Evolutionary conservation across 1,140 invertebrate genomes (phyloP), one percentile per base, ranked within the genome.

Genomic region (Tachypleus tridentatus): DNA sequence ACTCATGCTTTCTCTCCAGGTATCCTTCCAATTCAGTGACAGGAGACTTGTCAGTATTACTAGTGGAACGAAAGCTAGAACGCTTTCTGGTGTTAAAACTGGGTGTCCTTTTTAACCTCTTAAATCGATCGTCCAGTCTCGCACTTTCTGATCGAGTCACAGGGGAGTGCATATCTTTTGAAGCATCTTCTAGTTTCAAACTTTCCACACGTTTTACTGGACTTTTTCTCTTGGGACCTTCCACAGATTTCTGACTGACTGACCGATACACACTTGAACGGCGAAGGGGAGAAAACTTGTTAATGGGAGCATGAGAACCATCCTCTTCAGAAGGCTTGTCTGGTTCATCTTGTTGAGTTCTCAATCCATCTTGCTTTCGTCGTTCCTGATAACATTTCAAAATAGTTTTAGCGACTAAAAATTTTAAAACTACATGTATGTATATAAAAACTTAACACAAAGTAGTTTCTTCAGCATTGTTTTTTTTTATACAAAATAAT

Each of bases 1-100:
- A 78, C 71, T 97, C 91, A 73, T 98, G 94, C 77, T 99, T 98
- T 50, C 96, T 82, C 68, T 98, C 94, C 51, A 99, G 77, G 67
- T 87, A 82, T 0, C 92, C 93, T 79, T 96, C 88, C 58, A 95
- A 75, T 49, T 84, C 79, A 52, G 88, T 85, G 71, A 86, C 80
- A 66, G 66, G 67, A 69, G 74, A 64, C 69, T 72, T 61, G 68
- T 73, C 64, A 84, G 88, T 78, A 81, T 95, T 93, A 76, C 90
- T 93, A 73, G 91, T 87, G 29, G 29, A 29, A 29, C 29, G 29
- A 29, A 29, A 29, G 29, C 29, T 29, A 8, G 91, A 91, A 68
- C 90, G 80, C 71, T 79, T 68, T 59, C 93, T 80, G 0, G 94
- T 96, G 4, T 90, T 97, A 76, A 98, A 97, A 70, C 91, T 95